Evolutionary conservation across 2,113 vertebrate species (phyloP), one percentile per base, ranked within the genome.

Genomic region (Casuarius casuarius): DNA sequence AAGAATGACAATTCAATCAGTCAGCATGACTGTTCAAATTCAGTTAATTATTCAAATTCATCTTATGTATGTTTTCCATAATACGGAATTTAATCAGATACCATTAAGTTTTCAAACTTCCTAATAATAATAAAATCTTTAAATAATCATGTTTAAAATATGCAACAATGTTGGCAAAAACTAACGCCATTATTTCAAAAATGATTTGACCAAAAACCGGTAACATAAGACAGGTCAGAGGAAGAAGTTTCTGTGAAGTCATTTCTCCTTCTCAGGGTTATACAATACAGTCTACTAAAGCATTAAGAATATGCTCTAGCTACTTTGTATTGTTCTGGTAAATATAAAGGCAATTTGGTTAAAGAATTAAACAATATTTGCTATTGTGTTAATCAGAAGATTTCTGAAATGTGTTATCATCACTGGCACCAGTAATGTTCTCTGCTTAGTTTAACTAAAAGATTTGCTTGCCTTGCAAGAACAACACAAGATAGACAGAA

Each of bases 171-270:
- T 14, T 84, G 14, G 4, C 4, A 91, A 10, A 62, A 84, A 52
- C 1, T 1, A 52, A 84, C 65, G 5, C 0, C 0, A 12, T 13
- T 73, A 51, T 42, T 62, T 31, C 11, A 52, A 68, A 77, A 56
- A 42, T 6, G 0, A 33, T 48, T 54, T 51, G 29, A 74, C 12
- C 2, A 33, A 10, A 46, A 81, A 46, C 48, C 13, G 20, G 1
- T 2, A 59, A 40, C 5, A 1, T 38, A 42, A 79, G 91, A n/a
- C 33, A 29, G 3, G 26, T 73, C 23, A 75, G 28, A 68, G 2
- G 9, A 89, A 62, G n/a, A 82, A 82, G 66, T 46, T 11, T 21
- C 7, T 12, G 8, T 72, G 26, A 73, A 65, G 7, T 46, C 8
- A 2, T 28, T 62, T 74, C 25, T 52, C 62, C 5, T 16, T 59